Percentiles rank a stretch among this genome's conserved stretches.
Conservation (phyloP, 1,140 invertebrate species). For the Pteromalus puparum region DNA sequence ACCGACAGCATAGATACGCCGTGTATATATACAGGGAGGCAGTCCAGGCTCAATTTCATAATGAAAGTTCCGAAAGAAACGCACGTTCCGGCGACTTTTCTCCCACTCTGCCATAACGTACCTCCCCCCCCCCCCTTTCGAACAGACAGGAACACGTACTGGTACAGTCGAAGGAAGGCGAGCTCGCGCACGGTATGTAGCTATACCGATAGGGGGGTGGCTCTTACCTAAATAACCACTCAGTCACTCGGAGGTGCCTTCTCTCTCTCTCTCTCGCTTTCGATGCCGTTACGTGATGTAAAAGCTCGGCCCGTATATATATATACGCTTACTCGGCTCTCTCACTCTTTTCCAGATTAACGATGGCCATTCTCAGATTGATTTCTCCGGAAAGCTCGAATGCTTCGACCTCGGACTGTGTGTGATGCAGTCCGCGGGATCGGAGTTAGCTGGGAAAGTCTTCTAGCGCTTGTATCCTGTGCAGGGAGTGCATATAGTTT, state of each 20-base stretch:
- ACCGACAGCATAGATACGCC: too few species aligned
- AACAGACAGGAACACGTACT: background rate
- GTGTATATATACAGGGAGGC: too few species aligned
- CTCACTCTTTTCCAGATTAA: constrained; percentile 67
- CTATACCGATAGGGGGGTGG: constrained; percentile 60
- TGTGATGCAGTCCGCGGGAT: too few species aligned
- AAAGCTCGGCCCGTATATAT: constrained; percentile 58
- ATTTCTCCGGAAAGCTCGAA: constrained; percentile 70
- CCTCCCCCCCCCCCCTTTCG: background rate
- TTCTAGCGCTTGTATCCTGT: too few species aligned
- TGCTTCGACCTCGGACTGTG: background rate
- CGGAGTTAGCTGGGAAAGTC: too few species aligned
- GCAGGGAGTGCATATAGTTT: too few species aligned
- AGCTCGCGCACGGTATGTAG: background rate
- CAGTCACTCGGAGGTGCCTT: constrained; percentile 71
- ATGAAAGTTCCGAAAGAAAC: constrained; percentile 32
- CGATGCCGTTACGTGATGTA: constrained; percentile 74
- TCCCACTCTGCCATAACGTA: constrained; percentile 23
- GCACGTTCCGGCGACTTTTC: constrained; percentile 42
- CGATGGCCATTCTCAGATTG: constrained; percentile 74
- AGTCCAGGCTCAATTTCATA: constrained; percentile 38
- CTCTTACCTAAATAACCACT: constrained; percentile 77
- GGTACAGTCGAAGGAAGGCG: background rate
- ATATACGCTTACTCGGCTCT: constrained; percentile 39
- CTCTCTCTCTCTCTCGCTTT: too few species aligned